These are phyloP conservation scores for Ptychobarbus kaznakovi DNA, from an alignment of 2,797 vertebrate genomes.

Conservation along the genomic window DNA sequence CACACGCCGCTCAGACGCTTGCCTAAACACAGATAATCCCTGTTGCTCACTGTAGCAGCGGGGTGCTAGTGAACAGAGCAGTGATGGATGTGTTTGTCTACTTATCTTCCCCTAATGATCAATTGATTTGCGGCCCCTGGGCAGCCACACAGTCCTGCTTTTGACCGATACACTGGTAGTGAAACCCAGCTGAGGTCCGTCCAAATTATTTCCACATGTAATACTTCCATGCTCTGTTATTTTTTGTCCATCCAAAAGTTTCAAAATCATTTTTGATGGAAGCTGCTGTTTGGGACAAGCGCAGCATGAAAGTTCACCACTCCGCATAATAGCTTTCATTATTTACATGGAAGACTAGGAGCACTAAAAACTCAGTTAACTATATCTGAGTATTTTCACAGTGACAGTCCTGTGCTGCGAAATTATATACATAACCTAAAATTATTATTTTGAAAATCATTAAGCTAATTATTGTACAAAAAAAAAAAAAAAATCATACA, in stretches of 20 bases:
- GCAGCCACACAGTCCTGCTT: conserved; percentile 41
- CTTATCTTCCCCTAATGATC: conserved; percentile 76
- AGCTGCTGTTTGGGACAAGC: conserved; percentile 13
- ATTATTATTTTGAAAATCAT: background rate
- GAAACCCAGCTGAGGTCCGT: conserved; percentile 41
- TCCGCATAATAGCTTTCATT: conserved; percentile 22
- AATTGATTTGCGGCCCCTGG: conserved; percentile 75
- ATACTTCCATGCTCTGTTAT: conserved; percentile 23
- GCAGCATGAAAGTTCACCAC: conserved; percentile 61
- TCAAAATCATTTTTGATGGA: conserved; percentile 36
- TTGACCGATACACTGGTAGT: conserved; percentile 27
- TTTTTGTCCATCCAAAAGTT: conserved; percentile 38
- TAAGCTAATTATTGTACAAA: background rate
- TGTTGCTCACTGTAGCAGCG: conserved; percentile 39
- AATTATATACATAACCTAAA: background rate
- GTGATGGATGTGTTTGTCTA: conserved; percentile 75
- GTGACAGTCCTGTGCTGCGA: background rate
- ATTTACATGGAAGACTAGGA: background rate
- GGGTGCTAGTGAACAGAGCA: conserved; percentile 25
- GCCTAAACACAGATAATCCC: conserved; percentile 50
- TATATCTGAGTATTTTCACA: conserved; percentile 32
- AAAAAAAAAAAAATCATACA: background rate
- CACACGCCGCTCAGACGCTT: conserved; percentile 16
- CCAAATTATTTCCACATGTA: conserved; percentile 44
- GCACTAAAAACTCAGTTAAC: background rate